Evolutionary conservation across 2,888 invertebrate species (phyloP), one percentile per base, ranked within the genome.

Genomic region (Folsomia manolachei): DNA sequence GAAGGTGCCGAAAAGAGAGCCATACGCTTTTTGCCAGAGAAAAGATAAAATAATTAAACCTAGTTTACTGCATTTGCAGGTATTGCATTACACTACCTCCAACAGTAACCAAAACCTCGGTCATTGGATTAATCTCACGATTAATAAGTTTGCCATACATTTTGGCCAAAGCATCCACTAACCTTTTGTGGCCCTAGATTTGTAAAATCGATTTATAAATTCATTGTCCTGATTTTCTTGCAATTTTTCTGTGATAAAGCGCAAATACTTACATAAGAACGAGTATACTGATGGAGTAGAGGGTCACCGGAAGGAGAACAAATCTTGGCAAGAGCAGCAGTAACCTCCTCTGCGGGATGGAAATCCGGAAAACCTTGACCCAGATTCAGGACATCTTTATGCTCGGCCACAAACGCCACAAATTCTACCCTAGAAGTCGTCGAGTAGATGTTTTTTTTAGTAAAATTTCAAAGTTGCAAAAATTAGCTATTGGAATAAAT

Each of bases 121-220:
- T 92, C 78, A 90, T 86, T 0, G 94, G 89, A 85, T 98, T 89
- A 18, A 99, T 87, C 70, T 90, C 84, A 63, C 89, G 87, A 1
- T 88, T 88, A 67, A 94, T 84, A 21, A 95, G 83, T 64, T 90
- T 89, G 0, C 93, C 91, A 84, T 96, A 99, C 1, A 97, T 84
- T 82, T 92, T 91, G 0, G 92, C 86, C 39, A 99, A 82, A 0
- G 90, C 92, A 80, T 92, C 89, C 0, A 97, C 91, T 73, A 99
- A 86, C 76, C 94, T 88, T 1, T 93, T 92, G 84, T 97, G 96
- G 51, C 97, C 97, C 96, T 97, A 85, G 2, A 85, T 86, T n/a
- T n/a, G n/a, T n/a, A n/a, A n/a, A n/a, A n/a, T n/a, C n/a, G n/a
- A 53, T 63, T 7, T 9, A 19, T 19, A 63, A 60, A 11, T n/a